These are phyloP conservation scores for Crax fasciolata DNA, from an alignment of 2,797 vertebrate species.

Conservation along the genomic window DNA sequence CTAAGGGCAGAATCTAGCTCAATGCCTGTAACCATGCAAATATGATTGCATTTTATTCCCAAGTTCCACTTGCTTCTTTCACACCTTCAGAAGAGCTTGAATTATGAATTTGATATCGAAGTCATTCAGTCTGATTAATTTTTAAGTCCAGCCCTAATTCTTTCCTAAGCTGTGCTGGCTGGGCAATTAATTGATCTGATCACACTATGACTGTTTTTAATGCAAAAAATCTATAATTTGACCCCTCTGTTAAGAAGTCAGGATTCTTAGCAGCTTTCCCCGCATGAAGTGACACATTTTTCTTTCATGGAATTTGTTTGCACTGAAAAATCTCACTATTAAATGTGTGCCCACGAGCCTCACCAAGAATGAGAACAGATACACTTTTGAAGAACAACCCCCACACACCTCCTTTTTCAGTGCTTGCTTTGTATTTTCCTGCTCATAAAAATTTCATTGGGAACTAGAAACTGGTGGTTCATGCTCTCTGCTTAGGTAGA, in stretches of 20 bases:
- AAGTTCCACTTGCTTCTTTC: not conserved
- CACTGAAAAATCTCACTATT: not conserved
- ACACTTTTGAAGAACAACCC: not conserved
- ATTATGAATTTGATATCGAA: not conserved
- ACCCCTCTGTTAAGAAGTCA: not conserved
- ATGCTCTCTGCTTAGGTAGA: fast-evolving
- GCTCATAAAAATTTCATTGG: not conserved
- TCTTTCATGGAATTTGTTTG: not conserved
- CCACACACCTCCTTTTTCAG: not conserved
- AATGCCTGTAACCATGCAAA: not conserved
- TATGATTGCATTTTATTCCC: too few relatives aligned
- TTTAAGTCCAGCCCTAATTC: not conserved
- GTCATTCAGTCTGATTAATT: not conserved
- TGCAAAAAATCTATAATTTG: not conserved
- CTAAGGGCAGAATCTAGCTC: not conserved
- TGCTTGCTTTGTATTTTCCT: not conserved
- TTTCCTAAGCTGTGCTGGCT: not conserved
- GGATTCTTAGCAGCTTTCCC: not conserved
- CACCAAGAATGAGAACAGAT: not conserved
- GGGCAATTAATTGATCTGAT: not conserved
- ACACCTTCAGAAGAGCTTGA: not conserved
- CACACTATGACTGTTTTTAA: not conserved
- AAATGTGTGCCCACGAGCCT: not conserved
- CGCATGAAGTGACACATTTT: not conserved
- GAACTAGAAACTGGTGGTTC: not conserved